These are phyloP conservation scores for Australoheros scitulus DNA, from an alignment of 2,113 vertebrate genomes.

Conservation along the genomic window DNA sequence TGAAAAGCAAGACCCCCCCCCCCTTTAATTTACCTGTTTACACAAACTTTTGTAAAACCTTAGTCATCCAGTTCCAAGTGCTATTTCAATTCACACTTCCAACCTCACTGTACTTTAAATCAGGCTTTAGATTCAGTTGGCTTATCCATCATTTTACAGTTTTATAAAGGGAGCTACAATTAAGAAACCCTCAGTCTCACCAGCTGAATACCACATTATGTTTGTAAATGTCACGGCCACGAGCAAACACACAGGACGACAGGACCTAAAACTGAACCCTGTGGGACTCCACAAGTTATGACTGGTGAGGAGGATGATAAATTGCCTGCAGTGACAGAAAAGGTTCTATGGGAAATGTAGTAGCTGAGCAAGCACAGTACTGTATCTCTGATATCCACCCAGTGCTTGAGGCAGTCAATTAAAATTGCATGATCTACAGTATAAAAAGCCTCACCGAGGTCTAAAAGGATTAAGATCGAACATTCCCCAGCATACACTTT, in stretches of 20 bases:
- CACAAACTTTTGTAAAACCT: not conserved
- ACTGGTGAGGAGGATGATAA: constrained; percentile 38
- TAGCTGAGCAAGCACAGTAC: constrained; percentile 46
- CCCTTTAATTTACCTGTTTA: not conserved
- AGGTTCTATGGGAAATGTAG: constrained; percentile 48
- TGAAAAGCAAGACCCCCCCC: not conserved
- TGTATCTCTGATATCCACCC: constrained; percentile 43
- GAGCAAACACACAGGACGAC: constrained; percentile 14
- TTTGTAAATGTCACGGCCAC: constrained; percentile 9
- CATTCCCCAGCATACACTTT: constrained; percentile 25
- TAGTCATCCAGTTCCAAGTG: not conserved
- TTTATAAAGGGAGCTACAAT: not conserved
- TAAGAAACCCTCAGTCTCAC: not conserved
- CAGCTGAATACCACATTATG: not conserved
- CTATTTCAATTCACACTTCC: not conserved
- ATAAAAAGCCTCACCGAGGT: constrained; percentile 53
- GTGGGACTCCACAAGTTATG: constrained; percentile 34
- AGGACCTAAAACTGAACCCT: constrained; percentile 48
- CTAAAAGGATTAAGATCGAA: constrained; percentile 55
- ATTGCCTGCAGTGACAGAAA: constrained; percentile 41
- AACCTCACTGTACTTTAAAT: not conserved
- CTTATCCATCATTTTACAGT: accelerated
- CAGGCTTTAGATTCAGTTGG: not conserved
- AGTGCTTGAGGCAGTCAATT: constrained; percentile 58
- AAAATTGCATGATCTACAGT: constrained; percentile 62